Percentiles rank a stretch among this genome's conserved stretches.
These are phyloP conservation scores for Petaurus breviceps DNA, from an alignment of 2,113 vertebrate species.

Conservation along the genomic window DNA sequence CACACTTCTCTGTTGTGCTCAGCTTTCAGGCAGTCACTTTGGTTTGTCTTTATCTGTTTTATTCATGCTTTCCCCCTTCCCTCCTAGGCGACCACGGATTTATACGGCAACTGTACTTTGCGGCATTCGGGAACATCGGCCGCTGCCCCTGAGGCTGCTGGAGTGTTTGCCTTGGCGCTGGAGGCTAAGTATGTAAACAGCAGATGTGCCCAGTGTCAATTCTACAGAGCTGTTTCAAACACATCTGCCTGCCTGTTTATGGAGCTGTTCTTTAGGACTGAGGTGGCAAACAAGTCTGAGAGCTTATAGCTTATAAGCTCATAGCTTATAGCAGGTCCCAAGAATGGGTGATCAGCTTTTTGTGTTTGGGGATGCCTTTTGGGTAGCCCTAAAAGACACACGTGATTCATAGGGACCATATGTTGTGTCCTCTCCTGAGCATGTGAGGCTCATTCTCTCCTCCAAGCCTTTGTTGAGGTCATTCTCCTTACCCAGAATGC, in stretches of 20 bases:
- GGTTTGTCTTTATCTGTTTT: slow-evolving; percentile 9
- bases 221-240: slow-evolving; percentile 16
- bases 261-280: not conserved
- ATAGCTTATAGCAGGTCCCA: not conserved
- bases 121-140: slow-evolving; percentile 98
- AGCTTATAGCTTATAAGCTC: not conserved
- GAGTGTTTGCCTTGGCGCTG: slow-evolving; percentile 96
- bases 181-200: slow-evolving; percentile 95
- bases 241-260: not conserved
- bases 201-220: not conserved
- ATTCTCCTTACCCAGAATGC: not conserved
- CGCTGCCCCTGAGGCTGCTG: slow-evolving; percentile 97
- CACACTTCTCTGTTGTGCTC: not conserved
- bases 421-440: not conserved
- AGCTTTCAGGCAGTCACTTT: not conserved
- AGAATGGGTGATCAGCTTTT: not conserved
- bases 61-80: slow-evolving; percentile 60
- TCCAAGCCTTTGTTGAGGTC: not conserved
- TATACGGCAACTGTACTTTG: slow-evolving; percentile 98
- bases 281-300: not conserved
- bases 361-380: not conserved
- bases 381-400: not conserved
- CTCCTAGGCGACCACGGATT: slow-evolving; percentile 95
- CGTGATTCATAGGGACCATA: not conserved
- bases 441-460: not conserved